Percentiles rank a stretch among this genome's conserved stretches.
Conservation (phyloP, 2,888 invertebrate species). For the Drosophila conformis region DNA sequence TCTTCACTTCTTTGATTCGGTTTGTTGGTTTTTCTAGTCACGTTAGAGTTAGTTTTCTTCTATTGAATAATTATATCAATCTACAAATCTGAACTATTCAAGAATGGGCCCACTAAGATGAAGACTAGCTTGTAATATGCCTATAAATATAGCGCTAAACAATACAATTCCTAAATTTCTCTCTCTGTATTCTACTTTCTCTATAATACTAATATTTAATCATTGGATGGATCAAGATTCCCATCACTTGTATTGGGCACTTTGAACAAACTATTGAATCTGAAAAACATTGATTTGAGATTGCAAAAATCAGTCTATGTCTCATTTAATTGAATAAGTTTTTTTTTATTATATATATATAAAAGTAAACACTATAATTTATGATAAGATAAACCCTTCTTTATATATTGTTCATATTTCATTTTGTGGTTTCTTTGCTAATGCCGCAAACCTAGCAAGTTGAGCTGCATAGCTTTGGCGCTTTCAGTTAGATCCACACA, state of each 20-base stretch:
- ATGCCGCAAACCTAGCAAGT: constrained; percentile 1
- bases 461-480: constrained; percentile 22
- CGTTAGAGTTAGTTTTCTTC: too few relatives aligned
- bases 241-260: neutral
- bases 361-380: too few relatives aligned
- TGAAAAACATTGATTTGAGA: neutral
- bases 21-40: neutral
- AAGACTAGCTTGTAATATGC: too few relatives aligned
- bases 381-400: neutral
- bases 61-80: too few relatives aligned
- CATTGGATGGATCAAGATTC: too few relatives aligned
- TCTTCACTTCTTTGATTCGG: neutral
- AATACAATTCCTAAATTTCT: too few relatives aligned
- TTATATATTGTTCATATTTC: neutral
- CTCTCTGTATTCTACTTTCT: too few relatives aligned
- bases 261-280: neutral
- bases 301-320: neutral
- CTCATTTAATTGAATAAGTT: neutral
- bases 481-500: constrained; percentile 47
- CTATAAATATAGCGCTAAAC: too few relatives aligned
- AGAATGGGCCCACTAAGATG: neutral
- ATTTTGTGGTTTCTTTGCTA: neutral
- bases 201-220: too few relatives aligned
- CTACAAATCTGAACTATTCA: neutral
- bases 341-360: neutral